A percentile compares a stretch with the other conserved stretches of the same genome.
These are phyloP conservation scores for Drosophila mimica DNA, from an alignment of 2,888 invertebrate genomes.

Conservation along the genomic window DNA sequence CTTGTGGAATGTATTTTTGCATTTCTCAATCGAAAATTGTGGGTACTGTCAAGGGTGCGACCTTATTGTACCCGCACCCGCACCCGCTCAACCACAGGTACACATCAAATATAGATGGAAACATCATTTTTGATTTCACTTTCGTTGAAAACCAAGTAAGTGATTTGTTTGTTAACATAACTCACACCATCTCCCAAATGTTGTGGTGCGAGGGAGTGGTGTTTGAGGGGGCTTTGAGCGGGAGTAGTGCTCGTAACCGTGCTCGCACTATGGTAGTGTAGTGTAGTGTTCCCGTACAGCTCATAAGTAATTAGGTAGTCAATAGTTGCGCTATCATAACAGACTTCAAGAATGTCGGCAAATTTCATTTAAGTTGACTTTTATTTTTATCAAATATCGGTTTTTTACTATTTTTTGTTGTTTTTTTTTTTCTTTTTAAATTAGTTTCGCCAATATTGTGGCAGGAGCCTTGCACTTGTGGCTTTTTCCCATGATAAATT, in stretches of 20 bases:
- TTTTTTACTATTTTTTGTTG: background rate
- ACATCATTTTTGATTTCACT: constrained; percentile 31
- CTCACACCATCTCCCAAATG: constrained; percentile 2
- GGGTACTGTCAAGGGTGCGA: background rate
- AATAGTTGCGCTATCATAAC: constrained; percentile 45
- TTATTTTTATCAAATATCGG: constrained; percentile 17
- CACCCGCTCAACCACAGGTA: background rate
- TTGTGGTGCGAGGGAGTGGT: background rate
- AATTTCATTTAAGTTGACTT: constrained; percentile 27
- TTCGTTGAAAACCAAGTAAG: constrained; percentile 44
- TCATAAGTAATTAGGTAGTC: constrained; percentile 55
- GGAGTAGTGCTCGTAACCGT: background rate
- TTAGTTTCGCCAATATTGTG: constrained; percentile 37
- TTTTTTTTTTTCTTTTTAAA: background rate
- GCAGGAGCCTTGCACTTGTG: constrained; percentile 42
- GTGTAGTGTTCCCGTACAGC: constrained; percentile 2
- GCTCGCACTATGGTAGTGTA: constrained; percentile 2
- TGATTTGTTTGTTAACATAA: constrained; percentile 30
- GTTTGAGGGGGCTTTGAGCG: too few species aligned
- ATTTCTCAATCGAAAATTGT: background rate
- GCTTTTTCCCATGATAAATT: constrained; percentile 55
- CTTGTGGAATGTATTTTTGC: background rate
- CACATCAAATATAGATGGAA: background rate
- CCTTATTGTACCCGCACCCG: background rate
- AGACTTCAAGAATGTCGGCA: constrained; percentile 27